Evolutionary conservation across 1,140 invertebrate genomes (phyloP), one percentile per base, ranked within the genome.

Genomic region (Pseudoatta argentina): DNA sequence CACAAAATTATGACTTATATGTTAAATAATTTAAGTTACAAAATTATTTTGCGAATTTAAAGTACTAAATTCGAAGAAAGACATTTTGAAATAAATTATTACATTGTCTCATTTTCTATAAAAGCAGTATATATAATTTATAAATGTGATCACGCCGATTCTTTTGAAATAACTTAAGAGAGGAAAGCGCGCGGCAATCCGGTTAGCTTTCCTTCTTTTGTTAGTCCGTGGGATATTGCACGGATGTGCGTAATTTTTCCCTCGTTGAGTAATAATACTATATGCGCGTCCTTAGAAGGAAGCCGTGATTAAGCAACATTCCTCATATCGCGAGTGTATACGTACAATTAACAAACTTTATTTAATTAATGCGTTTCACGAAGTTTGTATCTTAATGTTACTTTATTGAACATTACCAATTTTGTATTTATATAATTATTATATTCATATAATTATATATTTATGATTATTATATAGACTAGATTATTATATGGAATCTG

Each of bases 221-320:
- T 89, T 87, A 87, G 48, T 34, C 24, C 48, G 76, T 75, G 86
- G 85, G 83, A 90, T 69, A 69, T 79, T 90, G 66, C 67, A 24
- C 81, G 88, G 88, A 90, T 90, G 72, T 87, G 76, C 89, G 86
- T 78, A 90, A 88, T 90, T 90, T 63, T 90, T 72, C 59, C 61
- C 76, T 61, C 67, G 86, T 90, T 89, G 88, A 85, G 86, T 89
- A 87, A 90, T 76, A 39, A 44, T 44, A 55, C 48, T 39, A 87
- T 18, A 63, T 57, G 73, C 53, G 67, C 59, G 79, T 90, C 88
- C 81, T 90, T 89, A 87, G 51, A 61, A 81, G 63, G 63, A 89
- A 90, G 66, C 63, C 75, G 8, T 24, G 27, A 53, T 90, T 90
- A 90, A 88, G 89, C 87, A 90, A 90, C 63, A 89, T 87, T 79